Conservation (phyloP, 2,797 vertebrate species). For the Sciurus vulgaris region DNA sequence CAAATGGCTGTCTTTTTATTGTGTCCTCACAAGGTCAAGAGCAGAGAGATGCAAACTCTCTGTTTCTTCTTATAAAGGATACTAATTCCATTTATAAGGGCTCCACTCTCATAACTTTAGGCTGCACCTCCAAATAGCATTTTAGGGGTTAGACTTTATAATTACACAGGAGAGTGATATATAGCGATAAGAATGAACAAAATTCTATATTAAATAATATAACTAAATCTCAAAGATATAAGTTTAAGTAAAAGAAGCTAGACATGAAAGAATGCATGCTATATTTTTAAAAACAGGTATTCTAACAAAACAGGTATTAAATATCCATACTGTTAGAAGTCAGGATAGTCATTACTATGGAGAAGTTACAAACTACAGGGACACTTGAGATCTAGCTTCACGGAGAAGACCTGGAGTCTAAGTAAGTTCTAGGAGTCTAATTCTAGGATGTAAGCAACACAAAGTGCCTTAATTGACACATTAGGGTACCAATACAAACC, state of each 20-base stretch:
- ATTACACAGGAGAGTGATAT: background rate
- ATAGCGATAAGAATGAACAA: conserved; percentile 12
- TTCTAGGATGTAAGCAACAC: background rate
- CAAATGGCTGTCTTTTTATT: background rate
- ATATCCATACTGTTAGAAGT: background rate
- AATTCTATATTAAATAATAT: background rate
- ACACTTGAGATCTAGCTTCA: background rate
- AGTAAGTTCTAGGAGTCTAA: background rate
- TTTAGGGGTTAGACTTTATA: background rate
- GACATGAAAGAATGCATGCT: background rate
- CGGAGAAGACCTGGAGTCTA: background rate
- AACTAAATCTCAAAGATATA: background rate
- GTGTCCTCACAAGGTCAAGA: background rate
- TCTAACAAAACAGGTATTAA: background rate
- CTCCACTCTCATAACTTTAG: background rate
- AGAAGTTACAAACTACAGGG: conserved; percentile 29
- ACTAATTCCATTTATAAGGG: background rate
- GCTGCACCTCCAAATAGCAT: background rate
- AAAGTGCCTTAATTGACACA: background rate
- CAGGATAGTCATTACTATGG: background rate
- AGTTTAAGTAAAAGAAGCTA: background rate
- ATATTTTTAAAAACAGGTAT: background rate
- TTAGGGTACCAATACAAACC: background rate
- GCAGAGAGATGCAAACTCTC: background rate
- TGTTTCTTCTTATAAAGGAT: background rate